Percentiles rank a stretch among this genome's conserved stretches.
These are phyloP conservation scores for Elgaria multicarinata DNA, from an alignment of 2,113 vertebrate genomes.

Conservation along the genomic window DNA sequence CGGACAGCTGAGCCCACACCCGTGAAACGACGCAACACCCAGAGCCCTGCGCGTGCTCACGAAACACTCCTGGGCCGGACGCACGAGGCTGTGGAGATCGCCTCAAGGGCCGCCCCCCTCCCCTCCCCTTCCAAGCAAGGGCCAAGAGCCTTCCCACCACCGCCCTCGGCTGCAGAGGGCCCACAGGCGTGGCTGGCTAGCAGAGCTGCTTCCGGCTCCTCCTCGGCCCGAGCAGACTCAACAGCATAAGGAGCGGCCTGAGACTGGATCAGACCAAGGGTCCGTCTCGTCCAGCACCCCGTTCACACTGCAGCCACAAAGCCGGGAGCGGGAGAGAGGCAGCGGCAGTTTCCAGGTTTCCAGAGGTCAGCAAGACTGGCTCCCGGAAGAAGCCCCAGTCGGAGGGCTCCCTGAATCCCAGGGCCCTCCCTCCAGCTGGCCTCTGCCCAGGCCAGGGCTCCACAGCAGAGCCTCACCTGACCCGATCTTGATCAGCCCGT, in stretches of 20 bases:
- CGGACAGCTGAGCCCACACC: neutral
- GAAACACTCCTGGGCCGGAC: neutral
- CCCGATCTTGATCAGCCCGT: conserved; percentile 98
- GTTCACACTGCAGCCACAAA: too few relatives aligned
- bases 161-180: too few relatives aligned
- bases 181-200: neutral
- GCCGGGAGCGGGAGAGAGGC: neutral
- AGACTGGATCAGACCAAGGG: too few relatives aligned
- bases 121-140: too few relatives aligned
- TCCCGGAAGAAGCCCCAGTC: neutral
- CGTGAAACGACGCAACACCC: neutral
- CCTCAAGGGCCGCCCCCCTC: too few relatives aligned
- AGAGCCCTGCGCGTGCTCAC: neutral
- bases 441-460: too few relatives aligned
- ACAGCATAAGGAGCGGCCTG: too few relatives aligned
- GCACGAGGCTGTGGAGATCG: neutral
- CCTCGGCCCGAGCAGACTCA: neutral
- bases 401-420: neutral
- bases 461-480: conserved; percentile 83
- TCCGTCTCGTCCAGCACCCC: too few relatives aligned
- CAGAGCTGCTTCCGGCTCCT: neutral
- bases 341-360: neutral
- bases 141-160: too few relatives aligned
- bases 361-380: neutral
- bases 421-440: too few relatives aligned